Evolutionary conservation across 2,888 invertebrate species (phyloP), one percentile per base, ranked within the genome.

Genomic region (Nomada ruficornis): DNA sequence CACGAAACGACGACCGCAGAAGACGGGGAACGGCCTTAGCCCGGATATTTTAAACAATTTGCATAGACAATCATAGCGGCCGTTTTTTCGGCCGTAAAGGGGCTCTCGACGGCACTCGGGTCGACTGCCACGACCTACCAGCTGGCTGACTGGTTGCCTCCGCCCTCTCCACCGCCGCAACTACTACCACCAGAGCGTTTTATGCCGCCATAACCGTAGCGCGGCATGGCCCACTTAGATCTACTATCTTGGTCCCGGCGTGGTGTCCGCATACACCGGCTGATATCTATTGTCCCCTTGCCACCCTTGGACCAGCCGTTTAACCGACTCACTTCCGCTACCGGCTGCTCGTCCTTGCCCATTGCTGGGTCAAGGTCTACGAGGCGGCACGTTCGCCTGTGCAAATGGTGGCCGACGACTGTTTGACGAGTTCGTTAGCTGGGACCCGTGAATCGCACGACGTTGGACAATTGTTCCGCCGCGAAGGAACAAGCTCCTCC

Each of bases 11-110:
- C 76, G 72, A 29, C 75, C 77, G 67, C 78, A 63, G 78, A 74
- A 71, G 83, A 67, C 55, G 77, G 68, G 82, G 64, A 73, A 77
- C 82, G 79, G 80, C 77, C 85, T 80, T 80, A 73, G 74, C 80
- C 83, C 83, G 92, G 93, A 93, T 93, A 93, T 93, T 93, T 93
- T 92, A 93, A 93, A 93, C 94, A 94, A 94, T 94, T 94, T 94
- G 93, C 93, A 94, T 94, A 92, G 93, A 92, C 91, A 94, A 93
- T 94, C 92, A 91, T 93, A 92, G 93, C 91, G 93, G 93, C 91
- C 92, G 93, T 93, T 93, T 93, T 93, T 93, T 92, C 88, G 91
- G 87, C 90, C 90, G 88, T 93, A 94, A 94, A 93, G 91, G 92
- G 91, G 90, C 89, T 89, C 91, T 90, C 90, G 79, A 82, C 83